phyloP scores from a whole-genome alignment of 2,113 vertebrate genomes.

The Lethenteron reissneri region DNA sequence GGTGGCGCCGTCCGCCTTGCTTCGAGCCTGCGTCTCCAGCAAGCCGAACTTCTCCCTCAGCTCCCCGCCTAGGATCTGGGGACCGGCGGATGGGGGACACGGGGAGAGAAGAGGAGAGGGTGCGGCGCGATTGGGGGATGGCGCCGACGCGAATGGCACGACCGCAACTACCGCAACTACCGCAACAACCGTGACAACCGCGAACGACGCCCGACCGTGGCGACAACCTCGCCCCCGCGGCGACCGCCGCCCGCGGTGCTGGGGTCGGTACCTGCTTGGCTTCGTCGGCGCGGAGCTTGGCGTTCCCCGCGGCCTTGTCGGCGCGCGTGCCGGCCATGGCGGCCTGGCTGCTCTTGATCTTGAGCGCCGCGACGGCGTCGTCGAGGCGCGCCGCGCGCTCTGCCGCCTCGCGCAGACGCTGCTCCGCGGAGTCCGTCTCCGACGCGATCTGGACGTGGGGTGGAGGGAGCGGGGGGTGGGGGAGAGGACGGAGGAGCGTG shows the following conservation, averaged over 20 bases:
- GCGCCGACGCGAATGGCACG: neutral
- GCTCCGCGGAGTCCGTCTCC: slow-evolving; percentile 34
- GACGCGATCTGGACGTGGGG: slow-evolving; percentile 36
- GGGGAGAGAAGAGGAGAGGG: no score
- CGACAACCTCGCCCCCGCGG: neutral
- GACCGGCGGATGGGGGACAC: neutral
- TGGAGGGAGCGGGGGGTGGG: no score
- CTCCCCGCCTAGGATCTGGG: slow-evolving; percentile 50
- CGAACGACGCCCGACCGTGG: neutral
- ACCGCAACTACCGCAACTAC: neutral
- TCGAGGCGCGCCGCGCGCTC: slow-evolving; percentile 32
- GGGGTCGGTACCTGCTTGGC: slow-evolving; percentile 49
- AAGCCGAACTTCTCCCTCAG: slow-evolving; percentile 54
- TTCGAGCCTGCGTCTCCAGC: slow-evolving; percentile 46
- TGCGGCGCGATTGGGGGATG: no score
- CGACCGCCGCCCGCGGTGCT: neutral
- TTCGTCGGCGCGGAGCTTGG: slow-evolving; percentile 47
- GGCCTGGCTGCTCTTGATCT: slow-evolving; percentile 63
- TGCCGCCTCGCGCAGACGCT: slow-evolving; percentile 34
- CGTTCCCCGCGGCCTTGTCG: slow-evolving; percentile 49
- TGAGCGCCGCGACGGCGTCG: slow-evolving; percentile 38
- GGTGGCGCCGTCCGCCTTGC: slow-evolving; percentile 38
- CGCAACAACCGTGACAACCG: neutral
- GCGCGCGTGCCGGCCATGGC: slow-evolving; percentile 55
- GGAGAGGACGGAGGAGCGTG: no score